Conservation (phyloP, 1,140 invertebrate species). For the Lanistes nyassanus region DNA sequence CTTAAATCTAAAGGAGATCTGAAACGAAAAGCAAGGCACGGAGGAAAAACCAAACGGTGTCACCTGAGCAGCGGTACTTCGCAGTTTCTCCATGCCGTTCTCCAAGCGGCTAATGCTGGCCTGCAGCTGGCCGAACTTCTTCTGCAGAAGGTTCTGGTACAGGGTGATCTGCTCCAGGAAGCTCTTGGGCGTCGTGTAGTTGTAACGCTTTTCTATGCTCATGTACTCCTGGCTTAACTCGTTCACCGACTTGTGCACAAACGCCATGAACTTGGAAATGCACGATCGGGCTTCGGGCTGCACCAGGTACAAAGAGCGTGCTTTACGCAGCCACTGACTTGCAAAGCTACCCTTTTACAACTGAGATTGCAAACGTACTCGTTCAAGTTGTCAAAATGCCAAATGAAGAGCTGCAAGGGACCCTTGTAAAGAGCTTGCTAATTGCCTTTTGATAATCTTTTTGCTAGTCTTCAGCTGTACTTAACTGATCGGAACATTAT, state of each 20-base stretch:
- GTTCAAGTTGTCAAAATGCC: too few relatives aligned
- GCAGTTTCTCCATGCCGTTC: constrained; percentile 92
- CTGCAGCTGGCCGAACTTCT: constrained; percentile 83
- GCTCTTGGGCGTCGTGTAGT: constrained; percentile 97
- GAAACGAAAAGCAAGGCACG: too few relatives aligned
- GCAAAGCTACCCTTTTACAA: too few relatives aligned
- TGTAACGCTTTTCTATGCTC: constrained; percentile 89
- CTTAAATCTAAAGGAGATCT: too few relatives aligned
- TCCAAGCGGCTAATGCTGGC: constrained; percentile 87
- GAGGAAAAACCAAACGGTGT: constrained; percentile 38
- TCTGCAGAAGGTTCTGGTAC: constrained; percentile 85
- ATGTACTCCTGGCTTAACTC: constrained; percentile 87
- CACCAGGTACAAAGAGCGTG: constrained; percentile 20
- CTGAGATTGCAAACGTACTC: too few relatives aligned
- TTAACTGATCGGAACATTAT: too few relatives aligned
- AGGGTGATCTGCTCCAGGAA: constrained; percentile 95
- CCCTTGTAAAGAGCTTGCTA: too few relatives aligned
- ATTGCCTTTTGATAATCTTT: neutral
- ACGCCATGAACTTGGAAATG: constrained; percentile 92
- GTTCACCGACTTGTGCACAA: constrained; percentile 92
- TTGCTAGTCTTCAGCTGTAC: too few relatives aligned
- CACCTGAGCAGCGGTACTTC: constrained; percentile 81
- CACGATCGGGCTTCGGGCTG: constrained; percentile 56
- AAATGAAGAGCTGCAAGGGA: too few relatives aligned
- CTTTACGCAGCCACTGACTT: too few relatives aligned